These are phyloP conservation scores for Plecturocebus donacophilus DNA, from an alignment of 2,113 vertebrate species.

Conservation along the genomic window DNA sequence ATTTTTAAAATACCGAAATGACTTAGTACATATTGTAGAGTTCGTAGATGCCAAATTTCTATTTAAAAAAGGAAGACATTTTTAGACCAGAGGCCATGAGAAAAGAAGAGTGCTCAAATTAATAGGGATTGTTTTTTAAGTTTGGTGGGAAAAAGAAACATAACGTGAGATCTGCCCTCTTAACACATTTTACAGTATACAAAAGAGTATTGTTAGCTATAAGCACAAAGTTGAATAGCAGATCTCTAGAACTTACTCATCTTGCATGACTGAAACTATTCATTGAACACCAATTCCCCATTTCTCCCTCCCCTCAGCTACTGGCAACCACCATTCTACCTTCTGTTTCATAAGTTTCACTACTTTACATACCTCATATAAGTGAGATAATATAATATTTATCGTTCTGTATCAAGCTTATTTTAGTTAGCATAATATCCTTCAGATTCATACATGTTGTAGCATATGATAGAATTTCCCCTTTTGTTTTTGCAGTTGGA, in stretches of 20 bases:
- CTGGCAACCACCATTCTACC: not conserved
- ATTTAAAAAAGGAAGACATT: slow-evolving; percentile 10
- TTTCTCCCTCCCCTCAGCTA: not conserved
- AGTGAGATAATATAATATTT: not conserved
- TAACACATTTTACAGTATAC: not conserved
- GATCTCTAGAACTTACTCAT: not conserved
- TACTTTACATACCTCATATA: not conserved
- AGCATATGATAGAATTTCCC: not conserved
- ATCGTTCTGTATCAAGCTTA: not conserved
- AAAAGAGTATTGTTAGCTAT: not conserved
- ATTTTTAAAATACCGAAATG: slow-evolving; percentile 49
- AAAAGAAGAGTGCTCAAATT: not conserved
- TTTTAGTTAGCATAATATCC: not conserved
- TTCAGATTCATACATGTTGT: not conserved
- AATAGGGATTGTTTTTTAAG: not conserved
- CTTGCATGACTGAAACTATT: not conserved
- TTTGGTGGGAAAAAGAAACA: not conserved
- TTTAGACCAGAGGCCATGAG: not conserved
- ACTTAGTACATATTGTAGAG: not conserved
- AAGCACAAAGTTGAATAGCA: not conserved
- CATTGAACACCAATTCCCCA: not conserved
- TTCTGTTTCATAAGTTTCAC: not conserved
- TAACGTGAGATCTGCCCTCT: not conserved
- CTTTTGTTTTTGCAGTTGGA: not conserved
- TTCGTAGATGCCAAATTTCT: slow-evolving; percentile 32